phyloP scores from a whole-genome alignment of 2,888 invertebrate genomes.

The Rhamphomyia laevipes region DNA sequence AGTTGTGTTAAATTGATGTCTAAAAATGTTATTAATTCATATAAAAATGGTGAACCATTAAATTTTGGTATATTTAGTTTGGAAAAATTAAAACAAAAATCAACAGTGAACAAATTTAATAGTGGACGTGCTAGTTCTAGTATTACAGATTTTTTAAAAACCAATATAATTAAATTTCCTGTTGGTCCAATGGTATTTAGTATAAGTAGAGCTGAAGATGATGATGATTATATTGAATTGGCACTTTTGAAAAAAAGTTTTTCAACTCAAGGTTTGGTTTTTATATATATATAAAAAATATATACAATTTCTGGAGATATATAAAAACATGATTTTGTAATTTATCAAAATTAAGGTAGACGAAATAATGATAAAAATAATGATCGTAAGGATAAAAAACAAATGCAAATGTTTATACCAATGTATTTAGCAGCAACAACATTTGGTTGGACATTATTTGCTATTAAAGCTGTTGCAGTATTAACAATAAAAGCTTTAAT shows the following conservation, averaged over 20 bases:
- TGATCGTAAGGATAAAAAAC: conserved; percentile 44
- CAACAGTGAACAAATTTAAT: conserved; percentile 19
- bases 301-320: neutral
- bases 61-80: conserved; percentile 45
- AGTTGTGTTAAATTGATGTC: conserved; percentile 45
- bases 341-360: conserved; percentile 12
- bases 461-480: conserved; percentile 47
- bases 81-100: conserved; percentile 37
- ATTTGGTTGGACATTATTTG: conserved; percentile 49
- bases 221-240: conserved; percentile 34
- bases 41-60: conserved; percentile 43
- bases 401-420: conserved; percentile 51
- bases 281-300: neutral
- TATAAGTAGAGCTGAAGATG: conserved; percentile 29
- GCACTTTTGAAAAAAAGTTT: conserved; percentile 30
- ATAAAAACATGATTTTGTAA: neutral
- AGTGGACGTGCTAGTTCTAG: conserved; percentile 25
- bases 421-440: conserved; percentile 57
- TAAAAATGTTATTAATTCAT: conserved; percentile 41
- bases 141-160: conserved; percentile 30
- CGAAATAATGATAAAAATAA: conserved; percentile 8
- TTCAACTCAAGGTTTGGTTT: conserved; percentile 23
- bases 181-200: conserved; percentile 36
- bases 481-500: conserved; percentile 55
- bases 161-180: conserved; percentile 33